These are phyloP conservation scores for Calliopum simillimum DNA, from an alignment of 2,888 invertebrate genomes.

Conservation along the genomic window DNA sequence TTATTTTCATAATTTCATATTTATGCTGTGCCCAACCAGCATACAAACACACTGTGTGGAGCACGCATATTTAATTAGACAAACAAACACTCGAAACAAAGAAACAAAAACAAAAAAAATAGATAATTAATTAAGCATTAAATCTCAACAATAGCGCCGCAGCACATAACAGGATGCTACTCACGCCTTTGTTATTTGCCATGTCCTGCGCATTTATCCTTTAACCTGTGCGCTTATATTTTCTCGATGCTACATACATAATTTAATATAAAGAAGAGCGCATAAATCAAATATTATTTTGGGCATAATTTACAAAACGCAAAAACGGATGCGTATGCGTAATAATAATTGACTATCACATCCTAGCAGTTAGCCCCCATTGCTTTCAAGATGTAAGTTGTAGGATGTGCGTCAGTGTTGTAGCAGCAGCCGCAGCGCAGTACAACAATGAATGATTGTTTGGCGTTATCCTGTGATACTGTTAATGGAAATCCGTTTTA, in stretches of 20 bases:
- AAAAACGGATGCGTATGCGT: conserved; percentile 27
- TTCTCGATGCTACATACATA: neutral
- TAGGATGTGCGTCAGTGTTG: conserved; percentile 5
- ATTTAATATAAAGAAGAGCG: conserved; percentile 2
- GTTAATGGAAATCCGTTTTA: conserved; percentile 28
- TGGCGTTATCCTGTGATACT: conserved; percentile 20
- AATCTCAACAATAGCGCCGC: conserved; percentile 1
- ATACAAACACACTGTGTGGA: no score
- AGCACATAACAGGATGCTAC: neutral
- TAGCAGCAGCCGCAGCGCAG: no score
- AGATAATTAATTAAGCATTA: conserved; percentile 26
- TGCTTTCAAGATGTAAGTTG: no score
- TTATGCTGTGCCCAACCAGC: conserved; percentile 5
- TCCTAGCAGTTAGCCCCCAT: neutral
- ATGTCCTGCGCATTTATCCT: neutral
- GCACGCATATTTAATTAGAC: conserved; percentile 12
- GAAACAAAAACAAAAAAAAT: neutral
- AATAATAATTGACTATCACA: conserved; percentile 23
- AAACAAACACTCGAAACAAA: no score
- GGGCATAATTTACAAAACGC: conserved; percentile 18
- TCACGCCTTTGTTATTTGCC: neutral
- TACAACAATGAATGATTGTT: conserved; percentile 15
- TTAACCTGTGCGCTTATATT: no score
- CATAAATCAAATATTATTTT: conserved; percentile 26
- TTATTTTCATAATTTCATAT: conserved; percentile 15